Evolutionary conservation across 2,113 vertebrate genomes (phyloP), one percentile per base, ranked within the genome.

Genomic region (Nettapus auritus): DNA sequence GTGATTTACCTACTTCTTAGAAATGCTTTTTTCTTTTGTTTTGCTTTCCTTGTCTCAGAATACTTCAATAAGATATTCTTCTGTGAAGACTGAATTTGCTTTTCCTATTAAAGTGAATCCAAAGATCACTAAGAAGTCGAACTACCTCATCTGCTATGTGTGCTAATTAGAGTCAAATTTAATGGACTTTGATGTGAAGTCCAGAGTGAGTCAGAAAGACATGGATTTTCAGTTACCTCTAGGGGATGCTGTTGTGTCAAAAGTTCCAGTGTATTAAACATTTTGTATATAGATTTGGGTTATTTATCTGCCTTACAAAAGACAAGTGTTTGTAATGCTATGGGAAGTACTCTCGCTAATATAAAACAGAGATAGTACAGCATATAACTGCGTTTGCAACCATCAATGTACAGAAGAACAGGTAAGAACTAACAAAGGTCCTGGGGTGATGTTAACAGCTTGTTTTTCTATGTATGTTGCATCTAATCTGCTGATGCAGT

Each of bases 171-270:
- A 46, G 40, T 18, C 14, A 18, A 34, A 68, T 22, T 33, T 11
- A 5, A 40, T 9, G 7, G 18, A 26, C 31, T 56, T 33, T 5
- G 17, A 0, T 6, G 21, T 6, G 33, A 5, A 34, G 11, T 17
- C 40, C 3, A 7, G 25, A 15, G 52, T 11, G 26, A 18, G 34
- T 14, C 4, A 0, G 46, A 22, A n/a, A 29, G 63, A 68, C 13
- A 13, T 9, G 86, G 48, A 31, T 67, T 19, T 74, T 63, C 82
- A 28, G 3, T 48, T 33, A 22, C 94, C 98, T 95, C 96, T 96
- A 98, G 98, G 90, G 97, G 98, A 94, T 96, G 95, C 93, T 98
- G 48, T 98, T 98, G 97, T 70, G 90, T 91, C 83, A 84, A 17
- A 95, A 91, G 86, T 97, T 31, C 64, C 91, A 59, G 34, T 0